phyloP scores from a whole-genome alignment of 2,113 vertebrate species.

The Rhea pennata region DNA sequence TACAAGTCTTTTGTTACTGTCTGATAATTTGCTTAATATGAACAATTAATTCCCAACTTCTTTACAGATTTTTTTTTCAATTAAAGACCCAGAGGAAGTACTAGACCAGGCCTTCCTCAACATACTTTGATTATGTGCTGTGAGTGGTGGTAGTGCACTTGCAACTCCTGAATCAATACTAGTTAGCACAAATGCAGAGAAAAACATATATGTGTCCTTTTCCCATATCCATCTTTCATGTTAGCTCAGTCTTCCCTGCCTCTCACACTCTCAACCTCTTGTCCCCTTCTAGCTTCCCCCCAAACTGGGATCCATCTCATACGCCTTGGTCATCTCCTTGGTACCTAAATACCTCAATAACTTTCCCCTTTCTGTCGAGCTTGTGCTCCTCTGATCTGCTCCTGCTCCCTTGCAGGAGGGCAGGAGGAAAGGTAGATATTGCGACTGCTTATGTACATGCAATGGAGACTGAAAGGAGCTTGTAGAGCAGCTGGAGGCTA shows the following conservation, averaged over 20 bases:
- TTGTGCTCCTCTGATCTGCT: not conserved
- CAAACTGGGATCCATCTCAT: not conserved
- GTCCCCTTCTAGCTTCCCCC: not conserved
- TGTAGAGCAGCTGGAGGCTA: not conserved
- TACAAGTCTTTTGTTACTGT: not conserved
- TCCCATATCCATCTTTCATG: accelerated
- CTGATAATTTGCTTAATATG: not conserved
- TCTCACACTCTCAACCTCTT: not conserved
- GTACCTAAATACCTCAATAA: not conserved
- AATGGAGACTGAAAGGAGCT: not conserved
- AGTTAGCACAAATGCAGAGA: not conserved
- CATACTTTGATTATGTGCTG: not conserved
- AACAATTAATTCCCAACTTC: not conserved
- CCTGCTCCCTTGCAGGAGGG: not conserved
- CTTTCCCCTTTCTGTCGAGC: not conserved
- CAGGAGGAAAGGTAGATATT: not conserved
- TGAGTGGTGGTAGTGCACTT: not conserved
- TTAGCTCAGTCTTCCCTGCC: no score
- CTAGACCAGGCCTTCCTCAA: not conserved
- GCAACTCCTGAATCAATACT: not conserved
- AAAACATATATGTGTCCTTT: not conserved
- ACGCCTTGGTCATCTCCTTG: not conserved
- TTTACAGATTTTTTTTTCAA: not conserved
- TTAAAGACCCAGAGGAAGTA: not conserved
- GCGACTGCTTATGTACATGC: not conserved